Percentiles rank a stretch among this genome's conserved stretches.
Conservation (phyloP, 2,113 vertebrate species). For the Charadrius vociferus region DNA sequence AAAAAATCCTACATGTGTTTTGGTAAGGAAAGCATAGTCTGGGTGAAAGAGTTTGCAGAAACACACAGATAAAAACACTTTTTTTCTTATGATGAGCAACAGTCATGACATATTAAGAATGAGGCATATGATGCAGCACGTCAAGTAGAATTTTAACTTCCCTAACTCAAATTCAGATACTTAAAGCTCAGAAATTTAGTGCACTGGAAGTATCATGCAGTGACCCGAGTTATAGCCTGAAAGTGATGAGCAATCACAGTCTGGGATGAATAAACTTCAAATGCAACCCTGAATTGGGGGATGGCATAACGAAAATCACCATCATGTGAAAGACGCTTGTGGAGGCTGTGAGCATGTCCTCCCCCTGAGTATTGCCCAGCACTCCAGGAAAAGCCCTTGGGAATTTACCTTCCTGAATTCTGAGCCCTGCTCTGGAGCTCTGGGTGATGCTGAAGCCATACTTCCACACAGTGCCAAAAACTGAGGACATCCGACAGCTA, state of each 20-base stretch:
- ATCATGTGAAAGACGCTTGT: accelerated
- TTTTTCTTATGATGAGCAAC: neutral
- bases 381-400: neutral
- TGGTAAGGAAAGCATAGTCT: neutral
- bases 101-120: neutral
- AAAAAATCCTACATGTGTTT: neutral
- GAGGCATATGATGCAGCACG: neutral
- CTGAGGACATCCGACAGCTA: neutral
- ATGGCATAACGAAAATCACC: neutral
- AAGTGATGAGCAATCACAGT: neutral
- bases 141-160: neutral
- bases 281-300: neutral
- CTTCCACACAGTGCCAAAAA: neutral
- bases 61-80: neutral
- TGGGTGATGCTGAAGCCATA: neutral
- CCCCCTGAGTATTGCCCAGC: neutral
- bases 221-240: neutral
- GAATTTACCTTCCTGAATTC: neutral
- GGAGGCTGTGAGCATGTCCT: neutral
- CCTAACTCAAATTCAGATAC: neutral
- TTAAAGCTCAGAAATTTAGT: neutral
- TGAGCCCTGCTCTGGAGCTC: neutral
- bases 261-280: neutral
- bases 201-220: neutral
- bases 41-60: neutral